A percentile compares a stretch with the other conserved stretches of the same genome.
phyloP scores from a whole-genome alignment of 2,113 vertebrate genomes.

The Heterotis niloticus region DNA sequence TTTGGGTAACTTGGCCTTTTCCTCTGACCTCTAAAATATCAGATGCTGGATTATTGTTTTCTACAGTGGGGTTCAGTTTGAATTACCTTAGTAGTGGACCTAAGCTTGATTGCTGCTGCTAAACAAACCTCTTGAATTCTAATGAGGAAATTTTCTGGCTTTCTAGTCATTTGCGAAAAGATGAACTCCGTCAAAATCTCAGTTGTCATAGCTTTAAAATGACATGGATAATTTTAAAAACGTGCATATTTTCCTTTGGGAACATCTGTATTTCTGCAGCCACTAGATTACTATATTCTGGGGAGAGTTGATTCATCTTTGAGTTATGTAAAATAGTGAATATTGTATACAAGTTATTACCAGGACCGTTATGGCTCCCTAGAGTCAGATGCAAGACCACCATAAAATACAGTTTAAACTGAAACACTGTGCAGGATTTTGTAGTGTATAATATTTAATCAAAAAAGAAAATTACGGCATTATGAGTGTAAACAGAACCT shows the following conservation, averaged over 20 bases:
- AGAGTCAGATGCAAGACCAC: too few relatives aligned
- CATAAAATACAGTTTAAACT: too few relatives aligned
- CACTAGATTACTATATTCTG: too few relatives aligned
- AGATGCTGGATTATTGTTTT: constrained; percentile 16
- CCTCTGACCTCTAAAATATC: constrained; percentile 12
- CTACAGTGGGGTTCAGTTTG: constrained; percentile 20
- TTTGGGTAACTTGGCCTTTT: constrained; percentile 6
- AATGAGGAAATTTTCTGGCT: neutral
- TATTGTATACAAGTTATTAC: too few relatives aligned
- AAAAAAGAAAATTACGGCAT: neutral
- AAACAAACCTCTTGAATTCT: constrained; percentile 30
- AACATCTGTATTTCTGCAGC: too few relatives aligned
- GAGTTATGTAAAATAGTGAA: too few relatives aligned
- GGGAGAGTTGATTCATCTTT: too few relatives aligned
- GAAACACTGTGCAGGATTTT: neutral
- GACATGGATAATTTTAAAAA: constrained; percentile 26
- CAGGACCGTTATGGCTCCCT: too few relatives aligned
- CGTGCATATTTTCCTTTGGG: too few relatives aligned
- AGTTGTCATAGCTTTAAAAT: constrained; percentile 40
- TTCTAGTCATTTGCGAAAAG: neutral
- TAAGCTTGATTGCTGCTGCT: constrained; percentile 47
- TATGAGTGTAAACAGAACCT: neutral
- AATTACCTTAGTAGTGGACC: constrained; percentile 38
- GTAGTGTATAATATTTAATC: neutral
- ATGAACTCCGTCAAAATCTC: neutral